A percentile compares a stretch with the other conserved stretches of the same genome.
Evolutionary conservation across 2,888 invertebrate genomes (phyloP).

Genomic region (Elmis aenea): DNA sequence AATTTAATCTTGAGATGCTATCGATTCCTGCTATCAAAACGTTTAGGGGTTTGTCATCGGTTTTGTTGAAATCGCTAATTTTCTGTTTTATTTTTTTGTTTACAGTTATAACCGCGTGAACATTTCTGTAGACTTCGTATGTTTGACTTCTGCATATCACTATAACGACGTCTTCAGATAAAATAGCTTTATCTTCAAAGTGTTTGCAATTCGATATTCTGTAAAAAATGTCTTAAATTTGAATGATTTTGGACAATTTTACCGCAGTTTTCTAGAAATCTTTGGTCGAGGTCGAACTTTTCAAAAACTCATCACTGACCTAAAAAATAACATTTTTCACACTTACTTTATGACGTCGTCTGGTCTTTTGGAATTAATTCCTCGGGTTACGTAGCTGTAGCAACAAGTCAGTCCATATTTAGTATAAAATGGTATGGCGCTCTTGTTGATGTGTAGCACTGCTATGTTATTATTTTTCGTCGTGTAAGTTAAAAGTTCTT

Average conservation of each 20-base stretch:
- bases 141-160: conserved; percentile 6
- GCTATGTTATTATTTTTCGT: conserved; percentile 23
- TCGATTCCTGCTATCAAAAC: conserved; percentile 81
- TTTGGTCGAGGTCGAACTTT: no score
- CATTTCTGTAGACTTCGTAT: conserved; percentile 47
- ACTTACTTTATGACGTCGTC: no score
- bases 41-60: conserved; percentile 48
- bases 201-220: conserved; percentile 14
- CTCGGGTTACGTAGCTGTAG: conserved; percentile 34
- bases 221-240: conserved; percentile 11
- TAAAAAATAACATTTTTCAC: no score
- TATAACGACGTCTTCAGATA: conserved; percentile 9
- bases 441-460: conserved; percentile 25
- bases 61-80: conserved; percentile 22
- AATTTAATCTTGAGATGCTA: conserved; percentile 75
- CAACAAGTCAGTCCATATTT: conserved; percentile 29
- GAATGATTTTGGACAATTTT: no score
- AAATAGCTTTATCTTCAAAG: conserved; percentile 9
- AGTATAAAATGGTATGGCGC: conserved; percentile 19
- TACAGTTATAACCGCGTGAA: conserved; percentile 50
- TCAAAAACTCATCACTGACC: no score
- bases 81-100: conserved; percentile 46
- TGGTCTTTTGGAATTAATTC: conserved; percentile 16
- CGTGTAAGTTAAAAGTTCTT: conserved; percentile 25
- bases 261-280: no score